Base-by-base conservation (phyloP, 2,888 invertebrate genomes). In the Thera britannica region DNA sequence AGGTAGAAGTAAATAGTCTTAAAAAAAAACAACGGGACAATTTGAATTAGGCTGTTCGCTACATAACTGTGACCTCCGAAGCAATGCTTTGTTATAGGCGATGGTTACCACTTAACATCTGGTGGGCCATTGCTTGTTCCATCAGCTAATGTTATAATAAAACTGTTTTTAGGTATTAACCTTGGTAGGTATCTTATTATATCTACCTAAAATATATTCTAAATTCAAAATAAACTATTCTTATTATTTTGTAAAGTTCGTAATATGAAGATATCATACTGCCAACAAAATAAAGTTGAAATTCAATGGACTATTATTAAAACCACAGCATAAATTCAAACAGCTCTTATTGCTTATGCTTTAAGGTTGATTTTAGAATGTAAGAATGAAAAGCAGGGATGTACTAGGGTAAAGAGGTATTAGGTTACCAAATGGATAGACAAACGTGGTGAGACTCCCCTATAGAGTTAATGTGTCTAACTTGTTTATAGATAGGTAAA, bases 401-500 rank as follows among this genome's bases (percentile, higher is more conserved):
- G 78, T 79, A 82, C 75, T 77, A 62, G 67, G 67, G 62, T 54
- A 48, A 68, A 58, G 54, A 65, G 71, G 71, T 88, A 86, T 90
- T 88, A 71, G 61, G 82, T 90, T 90, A 80, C 87, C 67, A 87
- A 89, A 90, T 90, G 89, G 89, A 84, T 89, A 87, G 83, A 82
- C 86, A 89, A 89, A 88, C 85, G 81, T 77, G 73, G 1, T 7
- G 8, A 7, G 34, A 35, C 48, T 65, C 55, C 59, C 65, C 38
- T 60, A n/a, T 38, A 54, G 9, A n/a, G 4, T 41, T 41, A 41
- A 41, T 41, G 41, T 46, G 9, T 46, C 8, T 46, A 23, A 46
- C 44, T 7, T 46, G 44, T 46, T 46, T 46, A 46, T 46, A 46
- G 7, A 46, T 8, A 46, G 8, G 9, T 5, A 46, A 9, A 9